Conservation (phyloP, 1,140 invertebrate species). For the Tetramorium alpestre region DNA sequence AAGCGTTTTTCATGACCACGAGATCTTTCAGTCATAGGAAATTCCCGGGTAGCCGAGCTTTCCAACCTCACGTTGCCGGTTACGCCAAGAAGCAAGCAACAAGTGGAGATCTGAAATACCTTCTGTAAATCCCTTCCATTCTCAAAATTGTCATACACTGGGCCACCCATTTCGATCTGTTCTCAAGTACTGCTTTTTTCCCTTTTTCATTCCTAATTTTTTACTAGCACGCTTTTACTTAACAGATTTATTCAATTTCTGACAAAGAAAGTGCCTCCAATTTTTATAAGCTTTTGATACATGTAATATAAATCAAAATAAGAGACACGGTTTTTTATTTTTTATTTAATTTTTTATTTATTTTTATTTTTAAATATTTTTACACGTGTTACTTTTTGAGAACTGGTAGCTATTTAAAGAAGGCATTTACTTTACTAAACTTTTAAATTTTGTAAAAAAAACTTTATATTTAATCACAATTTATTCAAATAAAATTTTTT, state of each 20-base stretch:
- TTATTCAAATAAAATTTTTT: no score
- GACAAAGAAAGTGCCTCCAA: not conserved
- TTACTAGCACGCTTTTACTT: not conserved
- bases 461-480: no score
- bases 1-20: not conserved
- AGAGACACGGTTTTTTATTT: no score
- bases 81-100: conserved; percentile 74
- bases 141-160: conserved; percentile 45
- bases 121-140: conserved; percentile 54
- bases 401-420: no score
- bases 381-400: no score
- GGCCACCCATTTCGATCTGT: not conserved
- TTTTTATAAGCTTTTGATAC: no score
- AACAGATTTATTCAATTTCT: not conserved
- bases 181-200: not conserved
- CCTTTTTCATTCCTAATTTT: not conserved
- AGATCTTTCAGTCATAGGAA: conserved; percentile 59
- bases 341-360: no score
- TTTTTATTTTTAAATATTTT: no score
- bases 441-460: no score
- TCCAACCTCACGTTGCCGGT: conserved; percentile 52
- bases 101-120: conserved; percentile 72
- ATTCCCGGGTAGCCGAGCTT: conserved; percentile 67
- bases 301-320: no score
- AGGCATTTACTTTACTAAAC: no score